Conservation (phyloP, 2,113 vertebrate genomes). For the Syngnathus floridae region DNA sequence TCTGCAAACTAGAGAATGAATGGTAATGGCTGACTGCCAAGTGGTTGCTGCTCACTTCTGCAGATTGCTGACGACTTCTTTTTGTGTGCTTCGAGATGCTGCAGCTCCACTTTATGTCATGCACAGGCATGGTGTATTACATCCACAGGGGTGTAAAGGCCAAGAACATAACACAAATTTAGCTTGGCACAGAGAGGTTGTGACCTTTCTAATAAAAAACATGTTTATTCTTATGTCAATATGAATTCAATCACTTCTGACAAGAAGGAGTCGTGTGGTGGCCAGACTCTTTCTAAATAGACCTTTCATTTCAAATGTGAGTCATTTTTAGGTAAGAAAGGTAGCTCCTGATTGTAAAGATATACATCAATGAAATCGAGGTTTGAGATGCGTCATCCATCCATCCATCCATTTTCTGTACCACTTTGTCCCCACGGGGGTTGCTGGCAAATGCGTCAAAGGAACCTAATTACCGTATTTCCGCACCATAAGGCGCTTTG, state of each 20-base stretch:
- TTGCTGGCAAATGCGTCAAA: too few relatives aligned
- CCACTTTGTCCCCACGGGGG: too few relatives aligned
- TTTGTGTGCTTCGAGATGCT: conserved; percentile 23
- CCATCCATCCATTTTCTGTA: too few relatives aligned
- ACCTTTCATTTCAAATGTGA: neutral
- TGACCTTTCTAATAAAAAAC: conserved; percentile 1
- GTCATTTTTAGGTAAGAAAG: neutral
- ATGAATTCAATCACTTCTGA: conserved; percentile 5
- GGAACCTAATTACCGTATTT: too few relatives aligned
- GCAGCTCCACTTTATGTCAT: conserved; percentile 13
- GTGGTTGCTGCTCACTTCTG: conserved; percentile 27
- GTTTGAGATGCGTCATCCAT: neutral
- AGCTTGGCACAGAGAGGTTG: neutral
- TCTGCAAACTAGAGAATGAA: neutral
- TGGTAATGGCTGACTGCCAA: conserved; percentile 24
- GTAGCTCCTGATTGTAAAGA: neutral
- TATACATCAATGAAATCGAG: neutral
- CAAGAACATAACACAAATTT: conserved; percentile 7
- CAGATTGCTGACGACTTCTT: conserved; percentile 31
- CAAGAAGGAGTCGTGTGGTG: neutral
- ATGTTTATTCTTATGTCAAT: neutral
- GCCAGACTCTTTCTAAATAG: neutral
- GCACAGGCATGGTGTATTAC: conserved; percentile 5
- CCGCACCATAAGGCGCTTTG: too few relatives aligned
- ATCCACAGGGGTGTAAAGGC: conserved; percentile 6